Base-by-base conservation (phyloP, 2,797 vertebrate species). In the Sebastes taczanowskii region DNA sequence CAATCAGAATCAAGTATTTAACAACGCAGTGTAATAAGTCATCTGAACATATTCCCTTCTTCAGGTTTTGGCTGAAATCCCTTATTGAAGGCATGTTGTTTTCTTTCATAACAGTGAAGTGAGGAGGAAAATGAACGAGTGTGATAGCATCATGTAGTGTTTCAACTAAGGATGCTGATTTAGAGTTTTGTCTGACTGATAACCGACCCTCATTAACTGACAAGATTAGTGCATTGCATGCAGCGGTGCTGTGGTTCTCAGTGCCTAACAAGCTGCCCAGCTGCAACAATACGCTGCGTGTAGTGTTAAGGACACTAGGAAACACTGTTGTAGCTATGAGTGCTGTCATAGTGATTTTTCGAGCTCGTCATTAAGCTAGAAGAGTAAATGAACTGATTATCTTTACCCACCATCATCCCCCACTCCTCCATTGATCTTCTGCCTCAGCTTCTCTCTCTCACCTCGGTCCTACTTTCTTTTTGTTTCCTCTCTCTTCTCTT, bases 381-480 rank as follows among this genome's bases (percentile, higher is more conserved):
- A n/a, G 68, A 68, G 34, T 69, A 63, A 59, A 82, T 59, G 2
- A 63, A 75, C 38, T 7, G 66, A 70, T 81, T 35, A 62, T 58
- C 53, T 74, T 60, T 2, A 5, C 18, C 53, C 30, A 6, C 53
- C 60, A 20, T 66, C 61, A 1, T 72, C 30, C 35, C 18, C 25
- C 14, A 3, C 18, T 7, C 38, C 20, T 71, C 27, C 58, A 16
- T 74, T n/a, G 14, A 25, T 80, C 46, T 49, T 55, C 62, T 22
- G 10, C 42, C 42, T 49, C 20, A 13, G 16, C 61, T 35, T 22
- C 29, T 46, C 29, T 64, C 9, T 27, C 0, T 18, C 2, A 56
- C 60, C 42, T 71, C 49, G 9, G 49, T 63, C 66, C 1, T 32
- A 10, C 71, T 52, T 22, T 32, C 46, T 53, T 22, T 38, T 59